Conservation (phyloP, 2,888 invertebrate genomes). For the Acheta domesticus region DNA sequence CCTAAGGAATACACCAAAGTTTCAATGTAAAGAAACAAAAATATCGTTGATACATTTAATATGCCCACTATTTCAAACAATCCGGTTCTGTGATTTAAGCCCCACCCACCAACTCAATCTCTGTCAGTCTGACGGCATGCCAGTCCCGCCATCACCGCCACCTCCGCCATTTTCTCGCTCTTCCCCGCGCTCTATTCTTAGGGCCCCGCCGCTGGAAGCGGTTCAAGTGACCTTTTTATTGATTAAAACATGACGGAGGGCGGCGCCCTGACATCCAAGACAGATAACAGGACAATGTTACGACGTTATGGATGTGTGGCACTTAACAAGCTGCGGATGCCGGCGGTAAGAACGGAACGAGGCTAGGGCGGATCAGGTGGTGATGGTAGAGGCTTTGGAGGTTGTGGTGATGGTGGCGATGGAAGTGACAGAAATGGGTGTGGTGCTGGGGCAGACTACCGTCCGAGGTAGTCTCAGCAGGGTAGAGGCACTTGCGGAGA, state of each 20-base stretch:
- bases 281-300: constrained; percentile 18
- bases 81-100: too few relatives aligned
- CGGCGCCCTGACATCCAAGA: constrained; percentile 2
- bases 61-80: too few relatives aligned
- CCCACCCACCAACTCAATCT: too few relatives aligned
- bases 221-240: constrained; percentile 3
- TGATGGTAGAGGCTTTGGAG: neutral
- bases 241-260: constrained; percentile 9
- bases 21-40: too few relatives aligned
- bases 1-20: too few relatives aligned
- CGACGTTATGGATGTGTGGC: neutral
- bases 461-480: too few relatives aligned
- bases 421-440: neutral
- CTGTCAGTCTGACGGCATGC: too few relatives aligned
- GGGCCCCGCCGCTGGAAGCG: neutral
- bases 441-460: too few relatives aligned
- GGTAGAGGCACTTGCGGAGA: too few relatives aligned
- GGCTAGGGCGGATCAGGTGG: neutral
- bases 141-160: too few relatives aligned
- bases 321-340: neutral
- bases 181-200: constrained; percentile 6
- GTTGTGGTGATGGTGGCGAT: neutral
- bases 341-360: neutral
- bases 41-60: too few relatives aligned
- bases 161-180: neutral